Conservation (phyloP, 2,113 vertebrate species). For the Ophiodon elongatus region DNA sequence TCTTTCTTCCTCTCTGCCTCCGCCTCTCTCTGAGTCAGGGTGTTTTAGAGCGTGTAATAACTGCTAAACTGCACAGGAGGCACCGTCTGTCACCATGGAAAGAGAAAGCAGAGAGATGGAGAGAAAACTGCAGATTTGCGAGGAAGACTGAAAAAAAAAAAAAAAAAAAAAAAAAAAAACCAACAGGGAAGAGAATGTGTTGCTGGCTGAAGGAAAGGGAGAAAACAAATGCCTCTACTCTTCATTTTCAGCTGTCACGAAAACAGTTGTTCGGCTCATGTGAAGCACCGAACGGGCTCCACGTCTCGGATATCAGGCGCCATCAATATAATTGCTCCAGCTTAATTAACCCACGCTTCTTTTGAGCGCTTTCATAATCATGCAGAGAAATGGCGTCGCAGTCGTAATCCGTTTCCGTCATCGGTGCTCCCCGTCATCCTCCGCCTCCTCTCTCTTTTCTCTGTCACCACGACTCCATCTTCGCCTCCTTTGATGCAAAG, state of each 20-base stretch:
- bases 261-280: constrained; percentile 58
- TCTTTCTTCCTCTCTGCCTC: constrained; percentile 33
- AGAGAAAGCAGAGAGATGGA: constrained; percentile 30
- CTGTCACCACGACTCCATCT: constrained; percentile 39
- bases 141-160: too few species aligned
- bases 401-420: constrained; percentile 45
- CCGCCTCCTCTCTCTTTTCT: not conserved
- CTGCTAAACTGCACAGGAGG: constrained; percentile 73
- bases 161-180: too few species aligned
- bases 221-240: not conserved
- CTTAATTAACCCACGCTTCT: constrained; percentile 27
- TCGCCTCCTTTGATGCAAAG: constrained; percentile 6
- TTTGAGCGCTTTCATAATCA: not conserved
- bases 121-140: constrained; percentile 36
- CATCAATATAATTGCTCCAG: constrained; percentile 10
- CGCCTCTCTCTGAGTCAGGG: constrained; percentile 43
- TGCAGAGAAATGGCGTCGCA: constrained; percentile 2
- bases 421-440: constrained; percentile 28
- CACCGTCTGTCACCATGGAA: constrained; percentile 66
- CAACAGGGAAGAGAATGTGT: not conserved
- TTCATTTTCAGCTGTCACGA: constrained; percentile 55
- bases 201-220: not conserved
- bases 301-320: constrained; percentile 40
- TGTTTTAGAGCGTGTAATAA: constrained; percentile 72
- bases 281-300: constrained; percentile 41